A percentile compares a stretch with the other conserved stretches of the same genome.
Evolutionary conservation across 30 jellyfish, hydroid and myxozoan species (phyloP).

Genomic region (Rhopilema esculentum): DNA sequence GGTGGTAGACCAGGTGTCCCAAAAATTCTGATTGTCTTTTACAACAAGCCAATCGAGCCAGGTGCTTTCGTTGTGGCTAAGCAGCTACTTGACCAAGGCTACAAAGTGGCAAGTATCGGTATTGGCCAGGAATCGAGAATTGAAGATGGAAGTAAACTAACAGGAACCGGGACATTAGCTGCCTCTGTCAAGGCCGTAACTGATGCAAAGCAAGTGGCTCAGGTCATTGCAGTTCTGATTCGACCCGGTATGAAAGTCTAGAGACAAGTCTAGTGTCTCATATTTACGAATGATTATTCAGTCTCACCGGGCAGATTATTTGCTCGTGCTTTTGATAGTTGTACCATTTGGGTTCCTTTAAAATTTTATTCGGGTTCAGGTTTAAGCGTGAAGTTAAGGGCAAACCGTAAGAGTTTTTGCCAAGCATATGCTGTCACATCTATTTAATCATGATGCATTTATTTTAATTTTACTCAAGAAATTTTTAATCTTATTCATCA

Average conservation of each 20-base stretch:
- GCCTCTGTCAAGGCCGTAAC: slow-evolving; percentile 27
- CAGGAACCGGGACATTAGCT: slow-evolving; percentile 45
- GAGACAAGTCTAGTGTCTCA: not conserved
- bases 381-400: too few relatives aligned
- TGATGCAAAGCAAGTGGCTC: slow-evolving; percentile 32
- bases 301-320: too few relatives aligned
- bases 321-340: too few relatives aligned
- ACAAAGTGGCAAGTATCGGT: slow-evolving; percentile 28
- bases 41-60: slow-evolving; percentile 35
- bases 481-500: too few relatives aligned
- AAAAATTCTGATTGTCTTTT: slow-evolving; percentile 72
- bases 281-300: not conserved
- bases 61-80: slow-evolving; percentile 34
- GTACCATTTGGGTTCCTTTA: too few relatives aligned
- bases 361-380: too few relatives aligned
- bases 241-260: slow-evolving; percentile 26
- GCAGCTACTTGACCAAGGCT: slow-evolving; percentile 35
- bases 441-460: too few relatives aligned
- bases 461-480: too few relatives aligned
- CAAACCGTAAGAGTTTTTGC: too few relatives aligned
- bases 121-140: slow-evolving; percentile 17
- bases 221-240: not conserved
- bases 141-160: slow-evolving; percentile 35
- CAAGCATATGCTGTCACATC: too few relatives aligned
- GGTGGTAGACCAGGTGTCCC: slow-evolving; percentile 75